Evolutionary conservation across 2,113 vertebrate species (phyloP).

Genomic region (Nesogale talazaci): DNA sequence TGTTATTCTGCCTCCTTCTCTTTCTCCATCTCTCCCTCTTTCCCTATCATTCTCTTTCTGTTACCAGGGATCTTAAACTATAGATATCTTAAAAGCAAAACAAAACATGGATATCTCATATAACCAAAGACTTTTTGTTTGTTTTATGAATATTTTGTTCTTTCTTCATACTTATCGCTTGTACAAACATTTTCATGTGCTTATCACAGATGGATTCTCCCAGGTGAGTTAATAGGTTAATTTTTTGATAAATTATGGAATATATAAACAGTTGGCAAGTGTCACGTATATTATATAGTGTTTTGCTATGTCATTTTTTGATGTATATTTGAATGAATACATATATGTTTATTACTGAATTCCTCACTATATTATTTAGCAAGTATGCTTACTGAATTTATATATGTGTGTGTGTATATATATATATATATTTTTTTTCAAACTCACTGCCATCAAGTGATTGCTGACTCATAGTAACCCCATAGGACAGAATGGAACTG

Average conservation of each 20-base stretch:
- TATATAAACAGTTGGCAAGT: background rate
- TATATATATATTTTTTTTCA: too few species aligned
- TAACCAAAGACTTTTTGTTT: background rate
- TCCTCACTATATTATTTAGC: slow-evolving; percentile 1
- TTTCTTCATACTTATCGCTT: background rate
- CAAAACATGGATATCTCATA: background rate
- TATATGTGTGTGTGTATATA: background rate
- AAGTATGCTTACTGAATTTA: background rate
- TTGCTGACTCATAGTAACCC: too few species aligned
- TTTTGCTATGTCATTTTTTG: background rate
- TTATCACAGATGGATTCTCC: slow-evolving; percentile 38
- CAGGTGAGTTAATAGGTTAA: background rate
- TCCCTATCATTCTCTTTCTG: background rate
- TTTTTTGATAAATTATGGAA: background rate
- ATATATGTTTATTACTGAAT: background rate
- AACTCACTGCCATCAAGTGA: too few species aligned
- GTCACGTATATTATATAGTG: background rate
- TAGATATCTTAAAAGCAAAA: background rate
- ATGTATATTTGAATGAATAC: background rate
- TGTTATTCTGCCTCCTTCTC: background rate
- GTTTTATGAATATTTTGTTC: background rate
- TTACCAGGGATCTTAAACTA: background rate
- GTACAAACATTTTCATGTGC: background rate
- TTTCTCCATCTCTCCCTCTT: background rate
- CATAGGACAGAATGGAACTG: too few species aligned